Percentiles rank a stretch among this genome's conserved stretches.
These are phyloP conservation scores for Drosophila bunnanda DNA, from an alignment of 2,888 invertebrate species.

Conservation along the genomic window DNA sequence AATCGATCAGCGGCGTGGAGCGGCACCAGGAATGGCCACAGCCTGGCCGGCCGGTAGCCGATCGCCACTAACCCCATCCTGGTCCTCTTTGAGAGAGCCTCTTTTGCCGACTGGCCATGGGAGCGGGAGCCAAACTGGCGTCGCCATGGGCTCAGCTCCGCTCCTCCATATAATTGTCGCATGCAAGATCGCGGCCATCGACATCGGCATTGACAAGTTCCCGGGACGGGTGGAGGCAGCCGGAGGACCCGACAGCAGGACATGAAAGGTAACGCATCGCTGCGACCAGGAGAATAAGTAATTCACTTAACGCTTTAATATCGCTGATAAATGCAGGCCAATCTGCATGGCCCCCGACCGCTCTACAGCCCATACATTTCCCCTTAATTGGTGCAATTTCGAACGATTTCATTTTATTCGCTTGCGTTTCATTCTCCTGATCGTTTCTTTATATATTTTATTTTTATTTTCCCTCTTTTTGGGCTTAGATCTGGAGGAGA, in stretches of 20 bases:
- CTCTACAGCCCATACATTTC: conserved; percentile 52
- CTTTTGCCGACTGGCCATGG: conserved; percentile 55
- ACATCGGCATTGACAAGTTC: conserved; percentile 36
- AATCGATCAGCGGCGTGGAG: conserved; percentile 76
- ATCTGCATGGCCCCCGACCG: conserved; percentile 32
- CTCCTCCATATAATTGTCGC: conserved; percentile 75
- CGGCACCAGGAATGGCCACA: conserved; percentile 52
- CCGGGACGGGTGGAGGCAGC: background rate
- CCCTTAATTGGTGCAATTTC: conserved; percentile 81
- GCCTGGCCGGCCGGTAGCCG: conserved; percentile 36
- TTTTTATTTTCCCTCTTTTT: conserved; percentile 8
- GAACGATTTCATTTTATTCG: conserved; percentile 77
- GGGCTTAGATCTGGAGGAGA: conserved; percentile 13
- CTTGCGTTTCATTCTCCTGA: conserved; percentile 45
- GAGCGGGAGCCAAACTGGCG: conserved; percentile 79
- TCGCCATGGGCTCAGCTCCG: conserved; percentile 48
- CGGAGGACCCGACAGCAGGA: conserved; percentile 59
- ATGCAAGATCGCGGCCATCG: conserved; percentile 78
- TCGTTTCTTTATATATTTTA: conserved; percentile 9
- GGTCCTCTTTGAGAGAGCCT: conserved; percentile 27
- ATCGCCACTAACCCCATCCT: conserved; percentile 18
- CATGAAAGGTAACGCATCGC: conserved; percentile 81
- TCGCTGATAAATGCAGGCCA: conserved; percentile 78
- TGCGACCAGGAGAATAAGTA: conserved; percentile 70
- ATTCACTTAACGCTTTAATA: conserved; percentile 83